Evolutionary conservation across 2,797 vertebrate species (phyloP).

Genomic region (Alexandromys oeconomus): DNA sequence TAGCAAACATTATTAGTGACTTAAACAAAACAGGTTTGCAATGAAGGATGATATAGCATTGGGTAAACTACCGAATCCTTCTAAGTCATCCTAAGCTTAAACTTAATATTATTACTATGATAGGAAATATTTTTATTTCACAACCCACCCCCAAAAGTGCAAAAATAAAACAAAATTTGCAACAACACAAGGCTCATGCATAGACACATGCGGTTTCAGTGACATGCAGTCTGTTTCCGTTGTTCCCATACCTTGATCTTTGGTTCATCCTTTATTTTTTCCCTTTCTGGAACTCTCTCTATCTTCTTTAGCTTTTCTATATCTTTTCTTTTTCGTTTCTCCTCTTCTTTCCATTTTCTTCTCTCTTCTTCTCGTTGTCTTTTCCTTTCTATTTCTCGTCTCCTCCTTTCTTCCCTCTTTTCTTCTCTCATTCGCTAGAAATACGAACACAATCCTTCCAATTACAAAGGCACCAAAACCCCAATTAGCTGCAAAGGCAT

Average conservation of each 20-base stretch:
- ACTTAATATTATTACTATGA: constrained; percentile 41
- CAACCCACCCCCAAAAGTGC: neutral
- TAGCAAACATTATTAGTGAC: constrained; percentile 60
- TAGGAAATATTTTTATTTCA: constrained; percentile 49
- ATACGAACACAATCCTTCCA: constrained; percentile 53
- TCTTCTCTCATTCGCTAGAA: constrained; percentile 96
- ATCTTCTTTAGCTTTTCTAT: constrained; percentile 96
- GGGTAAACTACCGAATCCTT: constrained; percentile 59
- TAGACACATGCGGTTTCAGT: constrained; percentile 83
- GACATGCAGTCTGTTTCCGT: constrained; percentile 76
- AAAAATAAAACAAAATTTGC: constrained; percentile 64
- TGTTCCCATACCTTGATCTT: constrained; percentile 96
- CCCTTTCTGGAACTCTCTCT: constrained; percentile 92
- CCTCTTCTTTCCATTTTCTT: constrained; percentile 98
- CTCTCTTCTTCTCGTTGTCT: constrained; percentile 97
- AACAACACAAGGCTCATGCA: constrained; percentile 78
- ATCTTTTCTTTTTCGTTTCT: constrained; percentile 97
- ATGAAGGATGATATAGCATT: constrained; percentile 45
- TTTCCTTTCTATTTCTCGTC: constrained; percentile 97
- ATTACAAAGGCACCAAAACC: constrained; percentile 30
- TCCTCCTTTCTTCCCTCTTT: constrained; percentile 97
- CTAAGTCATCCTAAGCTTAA: constrained; percentile 43
- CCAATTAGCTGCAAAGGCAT: constrained; percentile 39
- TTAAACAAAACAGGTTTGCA: constrained; percentile 44
- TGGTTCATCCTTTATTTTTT: constrained; percentile 96